A percentile compares a stretch with the other conserved stretches of the same genome.
Conservation (phyloP, 2,797 vertebrate species). For the Ctenopoma kingsleyae region DNA sequence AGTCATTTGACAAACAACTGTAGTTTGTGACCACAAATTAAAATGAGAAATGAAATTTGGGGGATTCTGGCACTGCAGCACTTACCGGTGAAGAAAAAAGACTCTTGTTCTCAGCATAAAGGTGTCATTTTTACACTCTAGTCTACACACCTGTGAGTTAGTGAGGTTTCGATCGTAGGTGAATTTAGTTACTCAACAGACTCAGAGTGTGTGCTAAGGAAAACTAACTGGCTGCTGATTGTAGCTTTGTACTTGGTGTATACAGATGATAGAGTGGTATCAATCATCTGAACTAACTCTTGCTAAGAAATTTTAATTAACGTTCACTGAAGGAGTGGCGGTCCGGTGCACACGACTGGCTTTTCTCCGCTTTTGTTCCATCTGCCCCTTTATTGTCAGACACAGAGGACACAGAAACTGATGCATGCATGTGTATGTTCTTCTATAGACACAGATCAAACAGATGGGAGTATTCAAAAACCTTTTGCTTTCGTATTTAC, state of each 20-base stretch:
- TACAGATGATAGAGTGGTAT: constrained; percentile 6
- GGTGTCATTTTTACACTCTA: background rate
- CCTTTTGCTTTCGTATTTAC: too few species aligned
- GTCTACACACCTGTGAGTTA: background rate
- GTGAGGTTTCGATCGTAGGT: background rate
- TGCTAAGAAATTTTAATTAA: too few species aligned
- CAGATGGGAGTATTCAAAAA: background rate
- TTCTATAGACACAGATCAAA: background rate
- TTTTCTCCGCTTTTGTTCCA: background rate
- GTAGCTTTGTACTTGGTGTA: constrained; percentile 1
- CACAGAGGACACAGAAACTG: background rate
- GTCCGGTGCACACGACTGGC: constrained; percentile 19
- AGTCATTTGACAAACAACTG: too few species aligned
- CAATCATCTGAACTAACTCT: too few species aligned
- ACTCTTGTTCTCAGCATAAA: background rate
- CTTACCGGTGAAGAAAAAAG: background rate
- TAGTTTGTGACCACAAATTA: too few species aligned
- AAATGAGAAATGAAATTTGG: too few species aligned
- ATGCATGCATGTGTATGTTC: too few species aligned
- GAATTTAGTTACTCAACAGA: background rate
- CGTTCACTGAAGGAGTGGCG: constrained; percentile 20
- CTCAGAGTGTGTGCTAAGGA: too few species aligned
- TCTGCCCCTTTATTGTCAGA: constrained; percentile 29
- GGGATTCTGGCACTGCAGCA: background rate
- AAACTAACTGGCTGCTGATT: too few species aligned